Evolutionary conservation across 2,888 invertebrate genomes (phyloP), one percentile per base, ranked within the genome.

Genomic region (Cacoxenus indagator): DNA sequence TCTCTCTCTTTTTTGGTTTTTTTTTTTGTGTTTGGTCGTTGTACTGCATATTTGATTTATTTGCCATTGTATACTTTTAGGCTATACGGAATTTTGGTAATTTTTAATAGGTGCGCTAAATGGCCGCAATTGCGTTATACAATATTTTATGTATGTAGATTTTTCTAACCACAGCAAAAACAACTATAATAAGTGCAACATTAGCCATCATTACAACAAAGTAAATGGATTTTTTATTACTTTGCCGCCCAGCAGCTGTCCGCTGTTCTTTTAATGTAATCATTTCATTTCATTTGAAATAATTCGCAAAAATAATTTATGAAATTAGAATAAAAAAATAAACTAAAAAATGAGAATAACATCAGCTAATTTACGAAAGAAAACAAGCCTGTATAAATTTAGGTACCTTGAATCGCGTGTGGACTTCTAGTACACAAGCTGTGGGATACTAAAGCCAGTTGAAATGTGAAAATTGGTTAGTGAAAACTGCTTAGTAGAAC

Each of bases 51-150:
- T 37, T 37, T 37, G 37, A 37, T 37, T 37, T 37, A 37, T 37
- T 37, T 37, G 37, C 37, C 14, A 37, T 37, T 37, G 37, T 37
- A 37, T 37, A 37, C 37, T 37, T 37, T 37, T 37, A 37, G 37
- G 37, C 37, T 37, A 37, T 37, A 37, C 48, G 48, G 48, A 48
- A 48, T 48, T 48, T n/a, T 19, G 48, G 48, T 48, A 48, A 48
- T 48, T 48, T 48, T 48, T 48, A 48, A 48, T 48, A 48, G 48
- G 48, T 48, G 48, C 48, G 48, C 17, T 48, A 48, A 48, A 48
- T 48, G 48, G n/a, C 22, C 22, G 19, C 48, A 48, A 48, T 48
- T 48, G 19, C 17, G 48, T 48, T 48, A 48, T 9, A 4, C 19
- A 48, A 48, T 17, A 19, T 48, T 48, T 22, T 48, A 48, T 14